phyloP scores from a whole-genome alignment of 2,797 vertebrate species.

The Spinus olivaceus region DNA sequence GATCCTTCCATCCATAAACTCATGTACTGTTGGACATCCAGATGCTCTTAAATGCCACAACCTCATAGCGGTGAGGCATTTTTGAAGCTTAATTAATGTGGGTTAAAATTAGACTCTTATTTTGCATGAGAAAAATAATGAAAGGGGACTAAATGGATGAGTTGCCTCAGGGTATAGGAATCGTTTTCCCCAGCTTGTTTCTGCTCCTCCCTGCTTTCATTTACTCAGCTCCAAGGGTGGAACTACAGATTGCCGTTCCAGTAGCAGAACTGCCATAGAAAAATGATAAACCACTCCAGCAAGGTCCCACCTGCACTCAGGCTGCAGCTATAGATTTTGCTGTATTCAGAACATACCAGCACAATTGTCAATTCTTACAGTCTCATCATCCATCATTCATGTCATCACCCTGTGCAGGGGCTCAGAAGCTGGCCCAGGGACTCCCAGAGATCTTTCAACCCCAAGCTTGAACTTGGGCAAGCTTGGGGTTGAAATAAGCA shows the following conservation, averaged over 20 bases:
- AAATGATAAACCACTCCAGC: neutral
- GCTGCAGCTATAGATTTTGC: neutral
- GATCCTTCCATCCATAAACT: neutral
- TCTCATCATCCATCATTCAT: neutral
- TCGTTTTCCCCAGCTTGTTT: neutral
- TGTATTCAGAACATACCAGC: neutral
- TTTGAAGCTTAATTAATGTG: neutral
- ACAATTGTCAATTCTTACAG: neutral
- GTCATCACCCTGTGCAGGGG: neutral
- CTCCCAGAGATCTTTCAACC: neutral
- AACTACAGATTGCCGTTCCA: neutral
- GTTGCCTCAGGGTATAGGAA: neutral
- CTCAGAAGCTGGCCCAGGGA: neutral
- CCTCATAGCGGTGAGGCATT: neutral
- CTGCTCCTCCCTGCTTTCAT: neutral
- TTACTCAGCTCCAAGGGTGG: neutral
- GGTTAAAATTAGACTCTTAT: neutral
- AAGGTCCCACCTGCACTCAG: neutral
- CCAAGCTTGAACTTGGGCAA: neutral
- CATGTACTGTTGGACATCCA: neutral
- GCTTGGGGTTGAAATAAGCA: too few relatives aligned
- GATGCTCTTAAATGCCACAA: neutral
- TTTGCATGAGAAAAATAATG: slow-evolving; percentile 6
- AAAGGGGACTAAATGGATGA: neutral
- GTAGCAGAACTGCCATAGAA: rapidly evolving